Percentiles rank a stretch among this genome's conserved stretches.
Conservation (phyloP, 2,113 vertebrate species). For the Upupa epops region DNA sequence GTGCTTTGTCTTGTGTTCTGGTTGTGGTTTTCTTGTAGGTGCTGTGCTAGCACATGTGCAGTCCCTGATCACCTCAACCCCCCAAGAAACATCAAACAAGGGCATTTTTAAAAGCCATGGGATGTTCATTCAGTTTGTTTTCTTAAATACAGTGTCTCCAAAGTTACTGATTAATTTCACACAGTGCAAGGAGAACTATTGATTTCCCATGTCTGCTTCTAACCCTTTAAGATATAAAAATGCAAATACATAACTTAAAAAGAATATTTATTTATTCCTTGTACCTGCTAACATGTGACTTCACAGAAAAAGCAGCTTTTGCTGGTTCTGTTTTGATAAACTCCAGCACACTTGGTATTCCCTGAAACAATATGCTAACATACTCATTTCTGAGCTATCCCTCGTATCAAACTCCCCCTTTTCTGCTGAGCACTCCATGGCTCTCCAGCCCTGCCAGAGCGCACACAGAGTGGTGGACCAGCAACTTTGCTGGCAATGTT, state of each 20-base stretch:
- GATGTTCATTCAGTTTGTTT: constrained; percentile 60
- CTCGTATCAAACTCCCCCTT: not conserved
- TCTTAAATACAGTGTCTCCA: constrained; percentile 43
- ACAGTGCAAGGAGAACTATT: constrained; percentile 34
- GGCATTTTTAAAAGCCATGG: constrained; percentile 51
- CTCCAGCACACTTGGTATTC: not conserved
- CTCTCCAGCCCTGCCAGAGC: constrained; percentile 39
- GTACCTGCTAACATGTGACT: not conserved
- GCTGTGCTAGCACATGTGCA: constrained; percentile 25
- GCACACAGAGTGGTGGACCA: constrained; percentile 46
- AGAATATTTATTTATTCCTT: constrained; percentile 19
- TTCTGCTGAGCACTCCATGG: not conserved
- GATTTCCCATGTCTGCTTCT: constrained; percentile 36
- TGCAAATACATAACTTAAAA: constrained; percentile 32
- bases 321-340: not conserved
- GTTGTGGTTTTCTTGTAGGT: not conserved
- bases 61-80: constrained; percentile 50
- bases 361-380: not conserved
- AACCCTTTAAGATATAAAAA: constrained; percentile 59
- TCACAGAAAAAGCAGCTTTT: not conserved
- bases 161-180: constrained; percentile 73
- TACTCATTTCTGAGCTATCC: not conserved
- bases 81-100: constrained; percentile 46
- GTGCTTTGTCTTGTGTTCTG: not conserved
- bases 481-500: constrained; percentile 73